These are phyloP conservation scores for Aphyosemion australe DNA, from an alignment of 2,113 vertebrate genomes.

Conservation along the genomic window DNA sequence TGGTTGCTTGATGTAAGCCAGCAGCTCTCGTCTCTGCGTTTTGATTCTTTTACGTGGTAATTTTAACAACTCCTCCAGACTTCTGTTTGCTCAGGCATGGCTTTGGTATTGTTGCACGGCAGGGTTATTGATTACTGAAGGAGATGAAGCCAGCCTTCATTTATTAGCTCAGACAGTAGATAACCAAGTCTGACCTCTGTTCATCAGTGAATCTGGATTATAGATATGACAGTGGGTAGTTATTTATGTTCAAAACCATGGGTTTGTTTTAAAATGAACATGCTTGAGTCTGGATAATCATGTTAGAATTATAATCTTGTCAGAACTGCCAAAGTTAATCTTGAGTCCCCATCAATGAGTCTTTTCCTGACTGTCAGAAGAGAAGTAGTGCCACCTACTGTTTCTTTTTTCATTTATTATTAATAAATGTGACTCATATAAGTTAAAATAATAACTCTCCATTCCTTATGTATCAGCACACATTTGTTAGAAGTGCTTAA, in stretches of 20 bases:
- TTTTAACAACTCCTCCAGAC: conserved; percentile 35
- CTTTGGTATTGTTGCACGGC: conserved; percentile 36
- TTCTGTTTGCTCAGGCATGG: conserved; percentile 38
- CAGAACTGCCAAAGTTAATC: not conserved
- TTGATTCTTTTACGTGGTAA: conserved; percentile 44
- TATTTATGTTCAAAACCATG: too few relatives aligned
- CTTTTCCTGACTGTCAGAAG: conserved; percentile 49
- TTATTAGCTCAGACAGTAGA: conserved; percentile 39
- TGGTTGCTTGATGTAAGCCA: not conserved
- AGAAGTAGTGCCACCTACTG: conserved; percentile 76
- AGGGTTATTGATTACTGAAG: conserved; percentile 31
- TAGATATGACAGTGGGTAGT: conserved; percentile 7
- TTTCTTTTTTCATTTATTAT: conserved; percentile 39
- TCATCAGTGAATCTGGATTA: conserved; percentile 4
- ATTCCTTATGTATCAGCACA: not conserved
- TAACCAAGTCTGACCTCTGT: conserved; percentile 26
- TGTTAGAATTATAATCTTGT: not conserved
- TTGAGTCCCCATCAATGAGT: conserved; percentile 13
- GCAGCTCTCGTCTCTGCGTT: conserved; percentile 27
- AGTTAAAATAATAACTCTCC: not conserved
- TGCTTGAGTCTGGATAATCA: not conserved
- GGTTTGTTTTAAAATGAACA: not conserved
- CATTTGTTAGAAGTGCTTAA: not conserved
- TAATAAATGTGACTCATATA: conserved; percentile 12
- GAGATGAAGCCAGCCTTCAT: conserved; percentile 27